Percentiles rank a stretch among this genome's conserved stretches.
These are phyloP conservation scores for Calonectris borealis DNA, from an alignment of 2,113 vertebrate species.

Conservation along the genomic window DNA sequence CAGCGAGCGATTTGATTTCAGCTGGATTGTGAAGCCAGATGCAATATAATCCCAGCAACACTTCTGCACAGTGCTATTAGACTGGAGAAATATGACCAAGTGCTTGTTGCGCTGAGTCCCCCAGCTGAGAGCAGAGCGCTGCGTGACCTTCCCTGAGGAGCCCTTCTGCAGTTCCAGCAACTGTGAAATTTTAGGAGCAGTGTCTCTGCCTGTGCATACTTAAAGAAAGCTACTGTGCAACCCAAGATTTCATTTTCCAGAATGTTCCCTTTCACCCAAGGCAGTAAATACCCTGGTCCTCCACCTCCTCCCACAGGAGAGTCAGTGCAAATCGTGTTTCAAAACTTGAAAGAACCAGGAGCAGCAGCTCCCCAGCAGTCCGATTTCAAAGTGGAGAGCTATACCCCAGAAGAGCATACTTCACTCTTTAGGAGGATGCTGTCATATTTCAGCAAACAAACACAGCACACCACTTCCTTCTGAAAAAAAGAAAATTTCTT, in stretches of 20 bases:
- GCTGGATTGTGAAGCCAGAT: neutral
- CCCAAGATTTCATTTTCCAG: neutral
- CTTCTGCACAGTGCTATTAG: neutral
- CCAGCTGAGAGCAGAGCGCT: neutral
- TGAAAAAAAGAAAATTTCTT: neutral
- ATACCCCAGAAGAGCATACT: accelerated
- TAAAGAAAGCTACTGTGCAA: neutral
- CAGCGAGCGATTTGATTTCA: neutral
- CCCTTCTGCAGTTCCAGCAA: neutral
- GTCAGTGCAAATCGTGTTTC: neutral
- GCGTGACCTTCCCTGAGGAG: neutral
- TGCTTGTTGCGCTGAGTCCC: neutral
- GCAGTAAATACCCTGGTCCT: neutral
- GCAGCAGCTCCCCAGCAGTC: neutral
- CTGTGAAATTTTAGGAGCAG: neutral
- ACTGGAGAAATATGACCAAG: neutral
- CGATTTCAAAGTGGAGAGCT: neutral
- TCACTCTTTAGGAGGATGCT: neutral
- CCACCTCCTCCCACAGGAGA: neutral
- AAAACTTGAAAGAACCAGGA: neutral
- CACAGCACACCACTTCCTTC: neutral
- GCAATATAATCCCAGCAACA: neutral
- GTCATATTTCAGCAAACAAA: neutral
- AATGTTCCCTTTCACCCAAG: neutral
- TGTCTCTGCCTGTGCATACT: neutral